A percentile compares a stretch with the other conserved stretches of the same genome.
These are phyloP conservation scores for Hypomesus transpacificus DNA, from an alignment of 2,113 vertebrate species.

Conservation along the genomic window DNA sequence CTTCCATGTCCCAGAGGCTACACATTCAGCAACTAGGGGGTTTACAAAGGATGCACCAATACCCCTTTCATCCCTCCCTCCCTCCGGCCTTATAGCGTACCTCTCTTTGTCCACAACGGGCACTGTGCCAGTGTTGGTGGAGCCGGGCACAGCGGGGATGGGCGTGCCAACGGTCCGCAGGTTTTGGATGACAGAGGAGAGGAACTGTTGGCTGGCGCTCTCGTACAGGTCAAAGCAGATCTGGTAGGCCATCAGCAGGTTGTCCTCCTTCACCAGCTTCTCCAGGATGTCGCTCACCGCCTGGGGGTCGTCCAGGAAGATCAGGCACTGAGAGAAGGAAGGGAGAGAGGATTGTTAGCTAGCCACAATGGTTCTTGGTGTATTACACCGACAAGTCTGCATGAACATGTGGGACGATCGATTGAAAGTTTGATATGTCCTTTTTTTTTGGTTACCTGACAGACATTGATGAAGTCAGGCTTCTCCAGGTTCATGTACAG, in stretches of 20 bases:
- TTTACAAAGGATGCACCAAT: neutral
- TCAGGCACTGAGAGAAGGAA: conserved; percentile 81
- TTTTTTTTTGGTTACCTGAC: conserved; percentile 78
- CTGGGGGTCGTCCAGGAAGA: conserved; percentile 97
- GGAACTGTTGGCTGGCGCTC: conserved; percentile 98
- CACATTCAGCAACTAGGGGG: neutral
- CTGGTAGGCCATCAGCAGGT: conserved; percentile 98
- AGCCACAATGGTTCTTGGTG: too few species aligned
- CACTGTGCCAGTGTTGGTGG: conserved; percentile 93
- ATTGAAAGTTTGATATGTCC: neutral
- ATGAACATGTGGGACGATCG: neutral
- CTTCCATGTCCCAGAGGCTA: neutral
- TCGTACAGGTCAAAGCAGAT: conserved; percentile 99
- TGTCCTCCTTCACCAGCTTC: conserved; percentile 97
- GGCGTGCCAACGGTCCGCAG: conserved; percentile 90
- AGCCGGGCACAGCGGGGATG: conserved; percentile 91
- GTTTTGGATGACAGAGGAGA: conserved; percentile 97
- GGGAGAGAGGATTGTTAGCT: neutral
- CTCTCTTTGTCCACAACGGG: conserved; percentile 86
- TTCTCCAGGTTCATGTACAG: conserved; percentile 99
- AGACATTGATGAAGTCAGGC: conserved; percentile 98
- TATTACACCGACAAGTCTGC: neutral
- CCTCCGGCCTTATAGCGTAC: conserved; percentile 55
- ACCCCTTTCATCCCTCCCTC: neutral
- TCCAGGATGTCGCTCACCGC: conserved; percentile 98